Evolutionary conservation across 2,797 vertebrate genomes (phyloP), one percentile per base, ranked within the genome.

Genomic region (Tokudaia muenninki): DNA sequence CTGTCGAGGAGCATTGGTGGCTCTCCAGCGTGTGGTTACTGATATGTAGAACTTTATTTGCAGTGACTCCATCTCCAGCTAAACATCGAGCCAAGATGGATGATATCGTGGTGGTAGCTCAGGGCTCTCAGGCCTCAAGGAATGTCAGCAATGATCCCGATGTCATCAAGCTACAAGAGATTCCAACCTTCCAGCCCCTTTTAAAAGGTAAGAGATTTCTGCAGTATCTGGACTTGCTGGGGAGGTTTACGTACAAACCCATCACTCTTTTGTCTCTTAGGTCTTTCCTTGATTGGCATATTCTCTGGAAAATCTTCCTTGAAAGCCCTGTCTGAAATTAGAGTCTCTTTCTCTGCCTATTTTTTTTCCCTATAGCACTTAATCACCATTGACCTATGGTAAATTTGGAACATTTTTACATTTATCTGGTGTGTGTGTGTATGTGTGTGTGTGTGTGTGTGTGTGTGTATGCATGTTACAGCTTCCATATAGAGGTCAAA

Each of bases 21-120:
- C 37, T 3, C 47, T 31, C 16, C 8, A 74, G 59, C 29, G 34
- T 31, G 52, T 81, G 44, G 0, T 44, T 92, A 44, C 83, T 97
- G 90, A 96, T 55, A n/a, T 1, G 7, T 92, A 5, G 74, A 0
- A 47, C 50, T 91, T 41, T 79, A 26, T 24, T 97, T 98, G 91
- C 98, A 99, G 99, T 99, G 79, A 98, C 99, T 70, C 99, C 99
- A 0, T 99, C 99, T 19, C 99, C 99, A 59, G 99, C 99, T 0
- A 99, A 99, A 97, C 99, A 99, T 14, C 99, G 99, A 97, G 99
- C 99, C 9, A 99, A 99, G 98, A 99, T 99, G 99, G 99, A 99
- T 4, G 99, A 99, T 93, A 99, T 99, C 2, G 99, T 99, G 77
- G 99, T 99, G 1, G 99, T 99, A 92, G 98, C 99, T 29, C 99